Percentiles rank a stretch among this genome's conserved stretches.
phyloP scores from a whole-genome alignment of 2,113 vertebrate species.

The Natator depressus region DNA sequence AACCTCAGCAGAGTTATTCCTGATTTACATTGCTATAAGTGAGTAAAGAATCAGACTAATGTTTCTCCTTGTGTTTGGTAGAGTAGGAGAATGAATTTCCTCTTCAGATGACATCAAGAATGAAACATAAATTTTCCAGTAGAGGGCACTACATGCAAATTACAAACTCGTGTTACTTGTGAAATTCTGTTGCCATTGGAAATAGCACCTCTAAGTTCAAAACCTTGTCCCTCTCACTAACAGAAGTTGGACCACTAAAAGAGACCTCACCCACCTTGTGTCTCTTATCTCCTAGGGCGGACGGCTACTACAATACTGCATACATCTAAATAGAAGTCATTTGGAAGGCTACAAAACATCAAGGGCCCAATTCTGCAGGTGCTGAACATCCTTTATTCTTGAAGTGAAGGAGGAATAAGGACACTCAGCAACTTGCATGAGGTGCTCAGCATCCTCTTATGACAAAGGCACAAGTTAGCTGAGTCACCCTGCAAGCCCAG shows the following conservation, averaged over 20 bases:
- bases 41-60: background rate
- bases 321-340: background rate
- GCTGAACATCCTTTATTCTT: background rate
- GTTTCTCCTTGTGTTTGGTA: background rate
- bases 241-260: background rate
- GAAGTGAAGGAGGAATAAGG: background rate
- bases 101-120: fast-evolving
- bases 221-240: background rate
- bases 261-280: background rate
- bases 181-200: background rate
- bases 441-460: background rate
- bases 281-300: background rate
- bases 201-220: fast-evolving
- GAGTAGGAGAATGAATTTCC: background rate
- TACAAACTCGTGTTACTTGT: background rate
- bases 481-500: background rate
- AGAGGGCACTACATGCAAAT: constrained; percentile 49
- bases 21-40: background rate
- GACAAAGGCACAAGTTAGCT: background rate
- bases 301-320: background rate
- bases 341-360: background rate
- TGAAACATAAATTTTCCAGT: background rate
- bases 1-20: background rate
- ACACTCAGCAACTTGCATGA: background rate
- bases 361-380: background rate